These are phyloP conservation scores for rabbit (Oryctolagus cuniculus) DNA, from an alignment of 2,113 vertebrate genomes.

Conservation along the genomic window mOryCun1.1 NC_091432.1:189981001-189981500, in stretches of 20 bases:
- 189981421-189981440: neutral
- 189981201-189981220: neutral
- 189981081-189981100: neutral
- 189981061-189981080: neutral
- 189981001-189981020: neutral
- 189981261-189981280: neutral
- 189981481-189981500: neutral
- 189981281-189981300: neutral
- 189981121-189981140: neutral
- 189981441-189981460: neutral
- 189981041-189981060: neutral
- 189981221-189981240: neutral
- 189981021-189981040: neutral
- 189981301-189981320: neutral
- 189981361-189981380: neutral
- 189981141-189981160: neutral
- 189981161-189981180: neutral
- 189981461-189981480: accelerated
- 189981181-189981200: neutral
- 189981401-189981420: neutral
- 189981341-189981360: neutral
- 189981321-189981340: neutral
- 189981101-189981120: neutral
- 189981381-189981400: neutral
- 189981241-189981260: neutral